These are phyloP conservation scores for Mungos mungo DNA, from an alignment of 2,113 vertebrate genomes.

Conservation along the genomic window DNA sequence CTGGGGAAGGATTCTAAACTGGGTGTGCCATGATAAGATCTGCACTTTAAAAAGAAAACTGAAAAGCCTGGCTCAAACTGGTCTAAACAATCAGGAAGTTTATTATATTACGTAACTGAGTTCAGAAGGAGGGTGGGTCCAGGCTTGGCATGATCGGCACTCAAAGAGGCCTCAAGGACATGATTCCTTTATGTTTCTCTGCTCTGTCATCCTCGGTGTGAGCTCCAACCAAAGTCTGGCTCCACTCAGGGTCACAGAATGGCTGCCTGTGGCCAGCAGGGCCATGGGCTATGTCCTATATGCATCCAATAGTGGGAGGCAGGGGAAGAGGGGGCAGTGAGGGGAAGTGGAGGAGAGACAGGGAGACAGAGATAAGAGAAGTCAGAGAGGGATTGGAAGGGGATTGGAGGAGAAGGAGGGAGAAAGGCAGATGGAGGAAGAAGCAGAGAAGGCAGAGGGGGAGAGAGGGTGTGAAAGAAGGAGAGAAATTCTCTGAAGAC, in stretches of 20 bases:
- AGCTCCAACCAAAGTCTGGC: neutral
- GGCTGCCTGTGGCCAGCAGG: neutral
- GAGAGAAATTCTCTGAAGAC: neutral
- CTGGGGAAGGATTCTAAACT: neutral
- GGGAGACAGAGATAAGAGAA: neutral
- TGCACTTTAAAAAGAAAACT: neutral
- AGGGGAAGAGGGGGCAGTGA: accelerated
- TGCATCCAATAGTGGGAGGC: neutral
- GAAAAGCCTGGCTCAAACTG: neutral
- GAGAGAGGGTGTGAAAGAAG: neutral
- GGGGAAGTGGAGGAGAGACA: too few relatives aligned
- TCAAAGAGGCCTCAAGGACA: neutral
- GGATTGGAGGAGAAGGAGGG: neutral
- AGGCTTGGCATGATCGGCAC: neutral
- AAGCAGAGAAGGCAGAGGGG: neutral
- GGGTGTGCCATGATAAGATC: neutral
- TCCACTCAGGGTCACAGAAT: neutral
- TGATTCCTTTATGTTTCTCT: neutral
- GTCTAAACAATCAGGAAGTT: neutral
- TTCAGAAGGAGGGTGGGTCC: neutral
- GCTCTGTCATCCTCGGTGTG: neutral
- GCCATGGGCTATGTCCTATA: neutral
- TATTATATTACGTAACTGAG: neutral
- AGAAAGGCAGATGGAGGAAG: neutral
- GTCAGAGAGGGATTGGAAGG: neutral